Base-by-base conservation (phyloP, 2,113 vertebrate genomes). In the Nestor notabilis region DNA sequence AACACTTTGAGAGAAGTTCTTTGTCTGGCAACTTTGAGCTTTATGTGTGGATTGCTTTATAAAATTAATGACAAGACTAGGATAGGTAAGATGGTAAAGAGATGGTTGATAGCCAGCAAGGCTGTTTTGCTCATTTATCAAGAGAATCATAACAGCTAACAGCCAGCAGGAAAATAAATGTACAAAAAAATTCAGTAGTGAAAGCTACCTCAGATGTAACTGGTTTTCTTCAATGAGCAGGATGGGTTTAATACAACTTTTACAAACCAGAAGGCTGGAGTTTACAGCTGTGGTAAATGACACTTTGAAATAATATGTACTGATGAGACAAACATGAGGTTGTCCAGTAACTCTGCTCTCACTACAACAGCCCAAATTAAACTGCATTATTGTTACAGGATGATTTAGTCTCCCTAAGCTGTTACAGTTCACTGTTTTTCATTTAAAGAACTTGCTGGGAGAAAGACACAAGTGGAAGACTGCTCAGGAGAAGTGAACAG, bases 251-350 rank as follows among this genome's bases (percentile, higher is more conserved):
- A 91, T 55, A 33, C 43, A 89, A 8, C 53, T 93, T 94, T 86
- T 93, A 93, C 46, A 95, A 85, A 94, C 82, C 82, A 94, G 87
- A 95, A 87, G 66, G 78, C 52, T 96, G 90, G 58, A 93, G 85
- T 91, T 96, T 96, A 93, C 90, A 86, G 71, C 78, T 80, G 58
- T 49, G 85, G 82, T 97, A 96, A 97, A 93, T 93, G 85, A 86
- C 93, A 90, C 78, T 91, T 94, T 50, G 87, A 93, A 96, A 96
- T 91, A 39, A 74, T 80, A 56, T 15, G 29, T 55, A 85, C 31
- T 71, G 66, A 66, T 94, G 78, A 96, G 79, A 83, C 64, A 95
- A 94, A 95, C 53, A 33, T 82, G 87, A 94, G 50, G 66, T 65
- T 94, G 70, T 82, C 91, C 87, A 85, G 61, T 82, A 91, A 93